These are phyloP conservation scores for Chauna torquata DNA, from an alignment of 2,113 vertebrate species.

Conservation along the genomic window DNA sequence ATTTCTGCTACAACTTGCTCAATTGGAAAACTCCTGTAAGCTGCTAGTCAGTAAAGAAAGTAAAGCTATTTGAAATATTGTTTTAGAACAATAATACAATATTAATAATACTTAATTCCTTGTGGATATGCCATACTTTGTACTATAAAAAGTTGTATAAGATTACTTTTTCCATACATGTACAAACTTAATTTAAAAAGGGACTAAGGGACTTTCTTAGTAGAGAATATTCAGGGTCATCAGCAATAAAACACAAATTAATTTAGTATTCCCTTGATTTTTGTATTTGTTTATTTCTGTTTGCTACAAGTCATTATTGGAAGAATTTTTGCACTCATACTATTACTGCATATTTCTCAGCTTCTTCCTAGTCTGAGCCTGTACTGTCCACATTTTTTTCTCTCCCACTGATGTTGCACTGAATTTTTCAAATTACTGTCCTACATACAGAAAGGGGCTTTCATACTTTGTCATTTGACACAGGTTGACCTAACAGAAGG, in stretches of 20 bases:
- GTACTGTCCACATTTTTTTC: too few species aligned
- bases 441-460: not conserved
- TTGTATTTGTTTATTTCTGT: not conserved
- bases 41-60: not conserved
- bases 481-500: not conserved
- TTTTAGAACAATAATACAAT: not conserved
- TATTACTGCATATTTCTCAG: not conserved
- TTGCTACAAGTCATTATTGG: not conserved
- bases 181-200: not conserved
- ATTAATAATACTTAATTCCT: not conserved
- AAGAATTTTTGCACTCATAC: not conserved
- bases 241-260: not conserved
- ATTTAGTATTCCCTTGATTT: not conserved
- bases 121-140: not conserved
- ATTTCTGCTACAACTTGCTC: not conserved
- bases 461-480: not conserved
- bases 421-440: not conserved
- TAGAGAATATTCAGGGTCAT: not conserved
- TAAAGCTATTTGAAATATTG: not conserved
- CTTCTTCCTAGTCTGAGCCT: not conserved
- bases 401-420: not conserved
- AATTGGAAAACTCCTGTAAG: not conserved
- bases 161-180: not conserved
- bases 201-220: not conserved
- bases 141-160: not conserved